Base-by-base conservation (phyloP, 2,888 invertebrate species). In the Acrobasis consociella region DNA sequence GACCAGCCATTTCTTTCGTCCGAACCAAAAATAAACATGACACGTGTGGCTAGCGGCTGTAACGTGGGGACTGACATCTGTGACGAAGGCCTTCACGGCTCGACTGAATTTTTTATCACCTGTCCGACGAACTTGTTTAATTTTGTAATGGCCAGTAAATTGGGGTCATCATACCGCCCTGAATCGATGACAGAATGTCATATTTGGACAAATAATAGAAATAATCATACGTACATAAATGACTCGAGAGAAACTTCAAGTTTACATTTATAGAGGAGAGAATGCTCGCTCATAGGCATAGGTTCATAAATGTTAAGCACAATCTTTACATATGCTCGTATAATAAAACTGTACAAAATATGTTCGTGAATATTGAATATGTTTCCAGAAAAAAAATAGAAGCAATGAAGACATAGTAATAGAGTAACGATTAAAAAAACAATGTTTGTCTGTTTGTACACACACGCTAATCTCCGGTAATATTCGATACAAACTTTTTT, bases 71-170 rank as follows among this genome's bases (percentile, higher is more conserved):
- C 13, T 1, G 15, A 46, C 58, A 59, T 53, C 17, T 63, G 59
- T 39, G 15, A 31, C 13, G 49, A 63, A 65, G 65, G 65, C 49
- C 65, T 50, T 3, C 15, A 37, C 15, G 39, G n/a, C 16, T n/a
- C 5, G 42, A 9, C 37, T 65, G 63, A 63, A 65, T 65, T 59
- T 65, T 65, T 63, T 63, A 65, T 61, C 37, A 63, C 49, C 64
- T 59, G 22, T 62, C 62, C 39, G 51, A 61, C 58, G 53, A 60
- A 63, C 60, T 60, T 60, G 61, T 60, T 56, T 56, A 63, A 62
- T 65, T 60, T 60, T 62, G 60, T 64, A 60, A 56, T 56, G 42
- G 42, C 5, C 56, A 13, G 22, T 56, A 39, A 56, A 56, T 56
- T 56, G 56, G 46, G 42, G 3, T 46, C 46, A 46, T 46, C 42